A percentile compares a stretch with the other conserved stretches of the same genome.
Conservation (phyloP, 2,888 invertebrate genomes). For the Melitaea athalia region DNA sequence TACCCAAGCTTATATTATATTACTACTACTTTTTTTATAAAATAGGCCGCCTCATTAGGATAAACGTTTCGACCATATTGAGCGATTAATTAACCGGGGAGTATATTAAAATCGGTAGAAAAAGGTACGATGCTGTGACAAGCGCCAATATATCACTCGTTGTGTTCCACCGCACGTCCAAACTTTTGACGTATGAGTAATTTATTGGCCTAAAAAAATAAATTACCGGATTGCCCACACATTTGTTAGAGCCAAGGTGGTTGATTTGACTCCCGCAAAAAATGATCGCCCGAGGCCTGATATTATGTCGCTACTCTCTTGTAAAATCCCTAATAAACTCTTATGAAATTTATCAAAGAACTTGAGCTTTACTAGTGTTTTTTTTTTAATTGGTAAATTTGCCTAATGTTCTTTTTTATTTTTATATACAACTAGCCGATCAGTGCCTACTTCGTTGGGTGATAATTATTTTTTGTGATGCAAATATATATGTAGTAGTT, state of each 20-base stretch:
- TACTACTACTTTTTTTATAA: background rate
- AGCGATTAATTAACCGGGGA: conserved; percentile 68
- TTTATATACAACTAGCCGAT: too few species aligned
- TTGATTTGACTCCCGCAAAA: conserved; percentile 79
- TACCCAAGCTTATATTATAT: background rate
- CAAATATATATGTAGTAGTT: too few species aligned
- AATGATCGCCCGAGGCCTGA: conserved; percentile 63
- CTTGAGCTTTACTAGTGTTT: conserved; percentile 18
- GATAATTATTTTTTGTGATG: too few species aligned
- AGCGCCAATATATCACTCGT: conserved; percentile 76
- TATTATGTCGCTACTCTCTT: conserved; percentile 64
- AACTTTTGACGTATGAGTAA: conserved; percentile 81
- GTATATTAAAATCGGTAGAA: conserved; percentile 67
- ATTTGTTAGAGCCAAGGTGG: conserved; percentile 76
- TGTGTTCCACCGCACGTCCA: conserved; percentile 60
- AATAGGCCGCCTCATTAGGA: conserved; percentile 43
- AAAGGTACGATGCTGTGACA: conserved; percentile 73
- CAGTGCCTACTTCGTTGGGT: too few species aligned
- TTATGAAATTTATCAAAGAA: conserved; percentile 29
- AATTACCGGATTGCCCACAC: conserved; percentile 80
- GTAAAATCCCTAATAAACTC: conserved; percentile 47
- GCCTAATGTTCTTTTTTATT: conserved; percentile 8
- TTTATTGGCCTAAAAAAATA: conserved; percentile 80
- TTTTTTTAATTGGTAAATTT: conserved; percentile 16
- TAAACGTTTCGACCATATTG: conserved; percentile 58